Conservation (phyloP, 2,797 vertebrate species). For the Macropus fuliginosus region DNA sequence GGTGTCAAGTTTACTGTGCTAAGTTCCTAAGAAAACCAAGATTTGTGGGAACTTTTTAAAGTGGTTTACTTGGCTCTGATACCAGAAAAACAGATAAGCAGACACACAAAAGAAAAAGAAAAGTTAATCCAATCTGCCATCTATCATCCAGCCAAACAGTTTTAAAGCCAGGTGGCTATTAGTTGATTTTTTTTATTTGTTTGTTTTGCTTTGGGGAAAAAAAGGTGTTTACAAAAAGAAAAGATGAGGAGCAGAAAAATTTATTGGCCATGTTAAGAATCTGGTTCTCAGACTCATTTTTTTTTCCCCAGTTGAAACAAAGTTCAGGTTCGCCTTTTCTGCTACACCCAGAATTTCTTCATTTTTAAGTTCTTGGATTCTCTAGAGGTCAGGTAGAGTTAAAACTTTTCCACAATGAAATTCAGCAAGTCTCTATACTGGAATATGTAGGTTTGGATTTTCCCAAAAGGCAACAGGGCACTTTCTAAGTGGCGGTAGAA, state of each 20-base stretch:
- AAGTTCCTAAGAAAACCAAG: constrained; percentile 59
- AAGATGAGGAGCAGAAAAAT: not conserved
- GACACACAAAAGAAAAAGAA: not conserved
- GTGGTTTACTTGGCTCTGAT: not conserved
- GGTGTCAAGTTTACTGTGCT: constrained; percentile 51
- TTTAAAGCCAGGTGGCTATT: constrained; percentile 14
- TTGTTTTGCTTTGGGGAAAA: constrained; percentile 37
- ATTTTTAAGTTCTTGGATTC: not conserved
- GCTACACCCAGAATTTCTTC: not conserved
- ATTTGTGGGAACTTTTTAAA: constrained; percentile 53
- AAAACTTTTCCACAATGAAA: not conserved
- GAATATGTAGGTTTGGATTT: not conserved
- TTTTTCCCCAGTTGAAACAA: not conserved
- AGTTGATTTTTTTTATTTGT: constrained; percentile 21
- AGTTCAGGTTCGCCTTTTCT: not conserved
- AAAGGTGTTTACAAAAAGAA: constrained; percentile 2
- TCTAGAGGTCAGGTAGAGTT: constrained; percentile 10
- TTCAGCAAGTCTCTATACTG: not conserved
- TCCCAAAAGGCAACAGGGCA: not conserved
- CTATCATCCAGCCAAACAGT: not conserved
- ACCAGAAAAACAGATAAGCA: not conserved
- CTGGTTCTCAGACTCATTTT: not conserved
- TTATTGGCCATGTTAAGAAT: not conserved
- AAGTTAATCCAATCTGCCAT: not conserved
- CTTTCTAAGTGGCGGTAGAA: not conserved